Conservation (phyloP, 2,113 vertebrate species). For the Mobula hypostoma region DNA sequence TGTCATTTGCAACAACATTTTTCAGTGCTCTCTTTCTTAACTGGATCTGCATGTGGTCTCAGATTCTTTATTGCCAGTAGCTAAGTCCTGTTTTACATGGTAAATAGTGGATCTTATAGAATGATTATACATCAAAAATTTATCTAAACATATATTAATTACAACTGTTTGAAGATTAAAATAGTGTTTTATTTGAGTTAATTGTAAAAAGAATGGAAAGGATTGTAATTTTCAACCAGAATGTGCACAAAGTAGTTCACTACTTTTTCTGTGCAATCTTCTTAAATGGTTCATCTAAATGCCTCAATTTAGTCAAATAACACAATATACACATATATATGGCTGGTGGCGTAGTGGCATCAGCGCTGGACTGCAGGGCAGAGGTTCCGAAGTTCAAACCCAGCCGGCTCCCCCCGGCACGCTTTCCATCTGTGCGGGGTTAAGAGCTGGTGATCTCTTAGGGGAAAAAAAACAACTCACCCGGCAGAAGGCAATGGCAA, state of each 20-base stretch:
- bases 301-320: not conserved
- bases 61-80: not conserved
- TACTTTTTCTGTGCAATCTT: not conserved
- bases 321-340: no score
- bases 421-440: no score
- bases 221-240: not conserved
- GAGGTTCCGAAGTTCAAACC: no score
- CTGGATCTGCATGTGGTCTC: not conserved
- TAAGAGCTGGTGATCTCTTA: no score
- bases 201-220: not conserved
- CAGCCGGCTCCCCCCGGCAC: no score
- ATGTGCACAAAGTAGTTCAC: not conserved
- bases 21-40: not conserved
- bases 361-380: no score
- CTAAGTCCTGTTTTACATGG: not conserved
- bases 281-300: not conserved
- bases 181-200: not conserved
- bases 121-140: not conserved
- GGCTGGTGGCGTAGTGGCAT: no score
- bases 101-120: not conserved
- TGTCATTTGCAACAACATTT: not conserved
- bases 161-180: not conserved
- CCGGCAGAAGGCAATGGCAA: no score
- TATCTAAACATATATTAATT: not conserved
- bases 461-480: no score